A percentile compares a stretch with the other conserved stretches of the same genome.
Conservation (phyloP, 2,888 invertebrate genomes). For the Periphyllus acericola region DNA sequence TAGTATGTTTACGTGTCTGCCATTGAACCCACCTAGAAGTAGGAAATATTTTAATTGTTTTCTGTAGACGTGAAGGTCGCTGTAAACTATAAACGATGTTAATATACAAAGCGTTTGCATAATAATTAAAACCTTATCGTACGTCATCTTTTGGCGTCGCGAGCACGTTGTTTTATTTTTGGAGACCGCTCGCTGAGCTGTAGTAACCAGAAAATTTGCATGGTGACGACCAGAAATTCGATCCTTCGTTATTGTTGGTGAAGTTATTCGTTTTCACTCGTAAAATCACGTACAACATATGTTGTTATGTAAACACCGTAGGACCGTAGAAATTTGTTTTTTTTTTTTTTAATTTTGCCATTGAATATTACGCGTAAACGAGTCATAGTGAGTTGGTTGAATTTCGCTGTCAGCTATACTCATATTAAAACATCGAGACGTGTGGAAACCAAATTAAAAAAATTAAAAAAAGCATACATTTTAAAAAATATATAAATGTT, state of each 20-base stretch:
- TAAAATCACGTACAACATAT: background rate
- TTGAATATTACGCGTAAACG: background rate
- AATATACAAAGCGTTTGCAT: background rate
- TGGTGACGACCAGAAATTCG: background rate
- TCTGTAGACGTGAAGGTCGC: background rate
- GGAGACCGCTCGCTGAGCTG: background rate
- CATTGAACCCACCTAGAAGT: background rate
- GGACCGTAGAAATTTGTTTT: background rate
- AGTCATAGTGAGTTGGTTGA: background rate
- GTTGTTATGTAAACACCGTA: background rate
- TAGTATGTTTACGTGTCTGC: background rate
- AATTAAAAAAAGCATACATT: no score
- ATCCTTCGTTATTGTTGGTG: background rate
- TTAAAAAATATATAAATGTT: no score
- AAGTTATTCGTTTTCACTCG: background rate
- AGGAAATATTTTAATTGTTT: slow-evolving; percentile 6
- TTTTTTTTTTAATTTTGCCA: background rate
- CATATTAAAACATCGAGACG: no score
- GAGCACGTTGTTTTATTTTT: background rate
- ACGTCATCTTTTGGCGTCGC: background rate
- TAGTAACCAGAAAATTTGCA: background rate
- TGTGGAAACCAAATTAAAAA: no score
- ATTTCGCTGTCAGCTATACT: background rate
- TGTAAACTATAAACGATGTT: background rate
- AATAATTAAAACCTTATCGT: background rate